Conservation (phyloP, 2,888 invertebrate genomes). For the Brassicogethes aeneus region DNA sequence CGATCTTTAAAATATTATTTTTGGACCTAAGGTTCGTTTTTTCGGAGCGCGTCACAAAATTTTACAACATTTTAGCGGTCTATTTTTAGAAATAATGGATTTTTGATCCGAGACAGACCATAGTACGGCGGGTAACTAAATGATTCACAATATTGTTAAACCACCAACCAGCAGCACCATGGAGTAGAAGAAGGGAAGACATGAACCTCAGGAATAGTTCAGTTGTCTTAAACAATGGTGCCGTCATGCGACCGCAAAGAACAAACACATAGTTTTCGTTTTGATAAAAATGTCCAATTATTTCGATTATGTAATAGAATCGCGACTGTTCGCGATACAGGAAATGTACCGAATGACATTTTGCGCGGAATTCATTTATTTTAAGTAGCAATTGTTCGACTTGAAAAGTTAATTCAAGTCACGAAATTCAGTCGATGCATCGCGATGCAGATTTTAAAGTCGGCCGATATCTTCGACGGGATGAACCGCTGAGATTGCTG, state of each 20-base stretch:
- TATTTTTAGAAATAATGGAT: too few species aligned
- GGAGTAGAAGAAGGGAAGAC: too few species aligned
- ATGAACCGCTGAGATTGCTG: not conserved
- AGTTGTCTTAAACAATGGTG: slow-evolving; percentile 1
- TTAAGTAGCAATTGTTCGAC: slow-evolving; percentile 4
- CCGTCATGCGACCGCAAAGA: not conserved
- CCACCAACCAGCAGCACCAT: too few species aligned
- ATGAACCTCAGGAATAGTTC: too few species aligned
- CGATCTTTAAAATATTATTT: too few species aligned
- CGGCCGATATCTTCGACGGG: not conserved
- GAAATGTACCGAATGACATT: slow-evolving; percentile 4
- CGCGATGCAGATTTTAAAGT: not conserved
- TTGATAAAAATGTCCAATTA: slow-evolving; percentile 3
- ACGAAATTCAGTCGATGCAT: slow-evolving; percentile 5
- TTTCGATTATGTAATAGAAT: slow-evolving; percentile 3
- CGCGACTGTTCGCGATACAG: slow-evolving; percentile 1
- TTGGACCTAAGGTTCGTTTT: too few species aligned
- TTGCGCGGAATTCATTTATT: slow-evolving; percentile 8
- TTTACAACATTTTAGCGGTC: too few species aligned
- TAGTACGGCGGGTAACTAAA: too few species aligned
- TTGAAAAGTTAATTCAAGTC: slow-evolving; percentile 9
- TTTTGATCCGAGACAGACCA: too few species aligned
- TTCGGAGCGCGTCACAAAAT: too few species aligned
- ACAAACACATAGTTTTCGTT: not conserved
- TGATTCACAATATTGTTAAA: too few species aligned